phyloP scores from a whole-genome alignment of 1,140 invertebrate genomes.

The Zophobas atratus region DNA sequence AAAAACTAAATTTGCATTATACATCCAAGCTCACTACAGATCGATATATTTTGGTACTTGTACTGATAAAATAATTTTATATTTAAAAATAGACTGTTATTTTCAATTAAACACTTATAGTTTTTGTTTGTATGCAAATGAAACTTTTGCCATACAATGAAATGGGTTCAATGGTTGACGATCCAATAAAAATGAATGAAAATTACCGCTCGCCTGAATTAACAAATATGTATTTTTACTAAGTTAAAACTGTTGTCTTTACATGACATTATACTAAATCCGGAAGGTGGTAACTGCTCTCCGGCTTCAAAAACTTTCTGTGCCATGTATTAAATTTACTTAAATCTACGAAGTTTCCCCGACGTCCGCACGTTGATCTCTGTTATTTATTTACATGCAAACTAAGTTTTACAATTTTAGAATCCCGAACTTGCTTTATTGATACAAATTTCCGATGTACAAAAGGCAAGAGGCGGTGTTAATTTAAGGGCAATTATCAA shows the following conservation, averaged over 20 bases:
- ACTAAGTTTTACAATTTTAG: slow-evolving; percentile 29
- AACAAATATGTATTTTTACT: not conserved
- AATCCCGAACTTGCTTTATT: not conserved
- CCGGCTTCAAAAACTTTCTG: slow-evolving; percentile 13
- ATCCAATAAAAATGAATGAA: too few relatives aligned
- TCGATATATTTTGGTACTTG: too few relatives aligned
- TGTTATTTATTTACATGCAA: slow-evolving; percentile 26
- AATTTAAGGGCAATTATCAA: too few relatives aligned
- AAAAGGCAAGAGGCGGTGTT: not conserved
- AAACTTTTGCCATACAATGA: too few relatives aligned
- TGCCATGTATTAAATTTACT: slow-evolving; percentile 30
- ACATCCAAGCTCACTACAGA: too few relatives aligned
- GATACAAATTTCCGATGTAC: slow-evolving; percentile 2
- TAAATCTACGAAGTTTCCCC: slow-evolving; percentile 12
- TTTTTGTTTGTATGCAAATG: too few relatives aligned
- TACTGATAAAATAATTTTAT: too few relatives aligned
- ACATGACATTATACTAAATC: slow-evolving; percentile 8
- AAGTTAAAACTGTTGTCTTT: not conserved
- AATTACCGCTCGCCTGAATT: too few relatives aligned
- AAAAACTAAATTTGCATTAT: too few relatives aligned
- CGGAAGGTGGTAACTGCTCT: slow-evolving; percentile 17
- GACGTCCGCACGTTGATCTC: slow-evolving; percentile 13
- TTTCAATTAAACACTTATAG: too few relatives aligned
- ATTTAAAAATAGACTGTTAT: too few relatives aligned
- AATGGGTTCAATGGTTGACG: too few relatives aligned